Conservation (phyloP, 2,888 invertebrate species). For the Nephrocerus scutellatus region DNA sequence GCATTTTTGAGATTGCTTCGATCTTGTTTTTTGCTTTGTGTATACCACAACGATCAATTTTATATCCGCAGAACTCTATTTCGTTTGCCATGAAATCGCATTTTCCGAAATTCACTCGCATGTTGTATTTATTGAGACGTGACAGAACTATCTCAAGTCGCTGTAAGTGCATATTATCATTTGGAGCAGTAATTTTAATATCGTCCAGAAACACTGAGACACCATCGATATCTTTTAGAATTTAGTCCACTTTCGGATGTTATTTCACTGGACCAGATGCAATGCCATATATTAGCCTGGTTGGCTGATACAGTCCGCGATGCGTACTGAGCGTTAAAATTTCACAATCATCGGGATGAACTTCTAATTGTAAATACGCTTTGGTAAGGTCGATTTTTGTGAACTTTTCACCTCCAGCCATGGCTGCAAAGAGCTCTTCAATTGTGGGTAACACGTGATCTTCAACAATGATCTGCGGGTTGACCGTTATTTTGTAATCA, state of each 20-base stretch:
- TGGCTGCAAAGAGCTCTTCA: slow-evolving; percentile 24
- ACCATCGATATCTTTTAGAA: slow-evolving; percentile 26
- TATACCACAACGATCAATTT: slow-evolving; percentile 28
- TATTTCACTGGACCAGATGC: slow-evolving; percentile 32
- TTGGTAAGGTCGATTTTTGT: slow-evolving; percentile 28
- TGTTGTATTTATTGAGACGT: slow-evolving; percentile 23
- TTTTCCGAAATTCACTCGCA: slow-evolving; percentile 28
- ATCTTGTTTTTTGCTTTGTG: slow-evolving; percentile 29
- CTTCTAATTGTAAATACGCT: slow-evolving; percentile 36
- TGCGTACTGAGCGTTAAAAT: slow-evolving; percentile 34
- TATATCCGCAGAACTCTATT: slow-evolving; percentile 29
- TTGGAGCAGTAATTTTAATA: slow-evolving; percentile 25
- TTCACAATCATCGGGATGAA: slow-evolving; percentile 27
- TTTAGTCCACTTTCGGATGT: slow-evolving; percentile 29
- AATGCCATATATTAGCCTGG: slow-evolving; percentile 32
- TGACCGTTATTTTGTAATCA: slow-evolving; percentile 25
- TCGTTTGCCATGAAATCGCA: slow-evolving; percentile 25
- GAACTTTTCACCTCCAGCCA: slow-evolving; percentile 24
- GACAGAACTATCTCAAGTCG: slow-evolving; percentile 22
- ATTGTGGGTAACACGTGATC: slow-evolving; percentile 26
- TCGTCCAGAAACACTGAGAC: slow-evolving; percentile 29
- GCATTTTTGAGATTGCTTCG: slow-evolving; percentile 26
- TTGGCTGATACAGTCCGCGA: slow-evolving; percentile 32
- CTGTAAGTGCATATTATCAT: slow-evolving; percentile 23
- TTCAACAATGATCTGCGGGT: slow-evolving; percentile 23